Base-by-base conservation (phyloP, 2,797 vertebrate genomes). In the Enteromius mattozi region DNA sequence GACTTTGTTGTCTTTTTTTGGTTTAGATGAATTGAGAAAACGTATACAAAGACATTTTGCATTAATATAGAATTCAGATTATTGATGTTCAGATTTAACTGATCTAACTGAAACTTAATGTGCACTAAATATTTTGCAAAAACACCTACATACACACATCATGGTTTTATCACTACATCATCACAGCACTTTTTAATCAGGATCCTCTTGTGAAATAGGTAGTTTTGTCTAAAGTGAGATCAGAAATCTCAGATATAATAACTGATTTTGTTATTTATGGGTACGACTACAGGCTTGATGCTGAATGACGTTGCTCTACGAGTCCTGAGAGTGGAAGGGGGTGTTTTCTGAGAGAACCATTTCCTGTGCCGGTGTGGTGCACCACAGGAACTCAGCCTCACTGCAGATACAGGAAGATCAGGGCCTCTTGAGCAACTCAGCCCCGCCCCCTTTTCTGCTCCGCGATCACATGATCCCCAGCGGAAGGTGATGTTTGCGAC, bases 291-390 rank as follows among this genome's bases (percentile, higher is more conserved):
- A 24, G 54, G 21, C 59, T 70, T 84, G 21, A 13, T 33, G 75
- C 35, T 59, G 42, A 83, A 63, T 79, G 76, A 86, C 45, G 70
- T 82, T 74, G 82, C 35, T 72, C 14, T 76, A 69, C 27, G 24
- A 33, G 30, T 80, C 65, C 27, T 86, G 79, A 30, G 68, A 61
- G 68, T 49, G 69, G 69, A 49, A 61, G 54, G 45, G 42, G 80
- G 49, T 78, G 83, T 86, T 87, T 88, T 91, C 86, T 83, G 84
- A 89, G 80, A 92, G 89, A 42, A 85, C 74, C 75, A 86, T 86
- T 95, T 95, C 94, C 94, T 95, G 94, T 91, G 85, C 75, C 82
- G 91, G 86, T 81, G 89, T 87, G 94, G 91, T 86, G 21, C 27
- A 86, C 91, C 88, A 80, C 91, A 83, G 86, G 89, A 89, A 84